phyloP scores from a whole-genome alignment of 1,140 invertebrate genomes.

The Lepidurus apus region DNA sequence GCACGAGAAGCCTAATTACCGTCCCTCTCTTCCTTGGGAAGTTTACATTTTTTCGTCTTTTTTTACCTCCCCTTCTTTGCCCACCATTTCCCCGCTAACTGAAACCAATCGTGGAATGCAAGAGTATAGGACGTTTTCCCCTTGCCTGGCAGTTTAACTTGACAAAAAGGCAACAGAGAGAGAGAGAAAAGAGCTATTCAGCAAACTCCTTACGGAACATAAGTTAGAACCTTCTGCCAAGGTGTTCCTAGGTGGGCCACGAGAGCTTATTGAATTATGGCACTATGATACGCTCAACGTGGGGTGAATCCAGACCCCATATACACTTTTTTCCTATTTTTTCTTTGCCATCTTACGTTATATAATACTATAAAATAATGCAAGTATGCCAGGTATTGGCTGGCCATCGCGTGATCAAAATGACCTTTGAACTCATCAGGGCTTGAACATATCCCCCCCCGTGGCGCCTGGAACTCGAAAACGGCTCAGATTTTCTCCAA shows the following conservation, averaged over 20 bases:
- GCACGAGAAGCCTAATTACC: slow-evolving; percentile 9
- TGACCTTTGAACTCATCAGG: not conserved
- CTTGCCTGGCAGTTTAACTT: not conserved
- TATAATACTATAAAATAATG: not conserved
- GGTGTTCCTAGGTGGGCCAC: slow-evolving; percentile 13
- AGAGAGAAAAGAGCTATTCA: not conserved
- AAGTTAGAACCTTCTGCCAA: slow-evolving; percentile 10
- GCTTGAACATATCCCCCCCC: not conserved
- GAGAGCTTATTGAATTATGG: slow-evolving; percentile 11
- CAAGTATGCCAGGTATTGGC: not conserved
- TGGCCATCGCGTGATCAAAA: not conserved
- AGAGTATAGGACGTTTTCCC: slow-evolving; percentile 11
- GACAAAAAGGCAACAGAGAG: not conserved
- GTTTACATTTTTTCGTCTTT: not conserved
- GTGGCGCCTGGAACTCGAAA: not conserved
- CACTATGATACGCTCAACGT: slow-evolving; percentile 21
- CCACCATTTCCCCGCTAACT: not conserved
- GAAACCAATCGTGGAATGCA: slow-evolving; percentile 12
- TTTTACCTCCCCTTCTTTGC: not conserved
- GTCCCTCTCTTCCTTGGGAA: not conserved
- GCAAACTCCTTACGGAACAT: not conserved
- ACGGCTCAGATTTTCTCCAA: not conserved
- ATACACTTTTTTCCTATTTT: not conserved
- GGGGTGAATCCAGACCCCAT: slow-evolving; percentile 5
- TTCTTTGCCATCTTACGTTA: not conserved